Conservation (phyloP, 2,113 vertebrate genomes). For the Macquaria ambigua region DNA sequence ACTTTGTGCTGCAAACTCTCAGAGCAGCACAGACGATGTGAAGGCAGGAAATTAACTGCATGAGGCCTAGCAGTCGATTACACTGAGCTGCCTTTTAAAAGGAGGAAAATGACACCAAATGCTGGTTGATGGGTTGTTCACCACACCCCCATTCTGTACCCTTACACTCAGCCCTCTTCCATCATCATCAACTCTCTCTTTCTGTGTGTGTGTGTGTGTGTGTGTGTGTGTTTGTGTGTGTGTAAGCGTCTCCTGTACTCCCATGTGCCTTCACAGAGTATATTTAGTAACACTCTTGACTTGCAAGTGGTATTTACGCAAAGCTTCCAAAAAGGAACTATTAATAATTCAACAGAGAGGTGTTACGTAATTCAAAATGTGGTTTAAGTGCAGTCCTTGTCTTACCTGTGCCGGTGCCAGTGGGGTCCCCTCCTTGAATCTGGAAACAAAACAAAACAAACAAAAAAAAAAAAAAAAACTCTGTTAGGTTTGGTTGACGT, state of each 20-base stretch:
- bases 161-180: neutral
- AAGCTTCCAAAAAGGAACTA: conserved; percentile 54
- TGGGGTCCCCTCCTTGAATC: conserved; percentile 98
- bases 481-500: neutral
- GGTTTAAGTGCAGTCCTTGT: conserved; percentile 28
- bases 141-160: neutral
- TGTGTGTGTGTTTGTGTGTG: conserved; percentile 5
- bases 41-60: conserved; percentile 43
- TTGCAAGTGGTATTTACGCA: conserved; percentile 45
- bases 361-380: conserved; percentile 48
- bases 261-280: conserved; percentile 35
- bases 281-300: conserved; percentile 68
- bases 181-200: conserved; percentile 15
- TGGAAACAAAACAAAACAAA: conserved; percentile 75
- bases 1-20: conserved; percentile 51
- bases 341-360: conserved; percentile 58
- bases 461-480: conserved; percentile 19
- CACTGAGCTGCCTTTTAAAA: conserved; percentile 37
- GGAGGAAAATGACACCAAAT: conserved; percentile 34
- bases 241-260: neutral
- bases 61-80: conserved; percentile 27
- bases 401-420: conserved; percentile 95
- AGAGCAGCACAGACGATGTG: neutral
- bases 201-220: neutral
- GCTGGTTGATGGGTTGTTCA: conserved; percentile 22